phyloP scores from a whole-genome alignment of 2,888 invertebrate species.

The Zygogramma bicolorata region DNA sequence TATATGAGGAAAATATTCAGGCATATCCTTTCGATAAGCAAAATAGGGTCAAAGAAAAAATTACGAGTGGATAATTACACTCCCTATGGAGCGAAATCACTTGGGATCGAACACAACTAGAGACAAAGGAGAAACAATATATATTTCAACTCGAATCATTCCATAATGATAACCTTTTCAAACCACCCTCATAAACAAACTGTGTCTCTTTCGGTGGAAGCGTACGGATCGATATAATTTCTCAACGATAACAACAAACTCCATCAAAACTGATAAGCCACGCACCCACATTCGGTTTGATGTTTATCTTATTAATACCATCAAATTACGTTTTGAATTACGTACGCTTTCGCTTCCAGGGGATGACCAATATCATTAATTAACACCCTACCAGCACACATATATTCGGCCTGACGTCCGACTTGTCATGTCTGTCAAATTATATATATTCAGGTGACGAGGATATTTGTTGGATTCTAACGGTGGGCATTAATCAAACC shows the following conservation, averaged over 20 bases:
- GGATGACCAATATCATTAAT: constrained; percentile 22
- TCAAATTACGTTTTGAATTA: constrained; percentile 15
- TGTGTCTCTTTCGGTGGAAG: too few species aligned
- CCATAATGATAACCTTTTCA: too few species aligned
- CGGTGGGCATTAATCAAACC: background rate
- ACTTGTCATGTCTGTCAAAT: constrained; percentile 14
- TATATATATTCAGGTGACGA: constrained; percentile 7
- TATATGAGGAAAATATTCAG: too few species aligned
- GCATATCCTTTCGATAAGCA: too few species aligned
- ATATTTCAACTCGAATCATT: too few species aligned
- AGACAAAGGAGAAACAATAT: too few species aligned
- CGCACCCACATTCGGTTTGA: background rate
- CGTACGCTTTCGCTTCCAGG: background rate
- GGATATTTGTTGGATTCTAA: constrained; percentile 1
- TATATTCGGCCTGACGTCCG: background rate
- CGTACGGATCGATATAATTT: background rate
- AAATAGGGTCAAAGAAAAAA: too few species aligned
- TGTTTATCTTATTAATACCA: constrained; percentile 12
- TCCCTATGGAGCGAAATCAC: too few species aligned
- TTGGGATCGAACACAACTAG: too few species aligned
- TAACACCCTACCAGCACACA: constrained; percentile 7
- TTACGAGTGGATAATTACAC: too few species aligned
- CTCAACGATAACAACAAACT: background rate
- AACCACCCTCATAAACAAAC: too few species aligned
- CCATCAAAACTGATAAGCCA: background rate